phyloP scores from a whole-genome alignment of 2,797 vertebrate genomes.

The Neostethus bicornis region DNA sequence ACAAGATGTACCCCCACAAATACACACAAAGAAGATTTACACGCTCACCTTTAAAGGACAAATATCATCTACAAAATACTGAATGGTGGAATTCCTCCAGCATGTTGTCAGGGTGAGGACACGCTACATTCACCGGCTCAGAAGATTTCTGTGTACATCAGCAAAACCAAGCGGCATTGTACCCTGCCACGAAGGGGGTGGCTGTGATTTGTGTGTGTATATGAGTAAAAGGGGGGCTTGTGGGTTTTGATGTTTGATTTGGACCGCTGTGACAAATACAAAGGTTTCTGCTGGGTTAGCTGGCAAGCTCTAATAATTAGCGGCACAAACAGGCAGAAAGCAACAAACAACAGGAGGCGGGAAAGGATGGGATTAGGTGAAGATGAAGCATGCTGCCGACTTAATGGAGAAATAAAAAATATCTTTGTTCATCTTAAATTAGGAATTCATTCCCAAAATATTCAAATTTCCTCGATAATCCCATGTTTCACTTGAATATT shows the following conservation, averaged over 20 bases:
- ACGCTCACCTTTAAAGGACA: no score
- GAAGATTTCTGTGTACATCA: conserved; percentile 36
- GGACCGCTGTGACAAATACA: conserved; percentile 28
- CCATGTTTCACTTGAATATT: neutral
- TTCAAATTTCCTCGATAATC: neutral
- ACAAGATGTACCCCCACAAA: conserved; percentile 4
- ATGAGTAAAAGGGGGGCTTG: neutral
- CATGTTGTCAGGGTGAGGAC: neutral
- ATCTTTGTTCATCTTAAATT: conserved; percentile 12
- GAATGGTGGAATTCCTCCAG: conserved; percentile 5
- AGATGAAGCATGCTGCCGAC: conserved; percentile 31
- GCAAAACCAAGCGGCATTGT: conserved; percentile 32
- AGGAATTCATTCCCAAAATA: neutral
- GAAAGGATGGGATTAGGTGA: conserved; percentile 25
- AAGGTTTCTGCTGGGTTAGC: conserved; percentile 30
- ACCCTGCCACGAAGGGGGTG: neutral
- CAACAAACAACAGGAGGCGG: conserved; percentile 47
- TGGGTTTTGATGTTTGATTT: conserved; percentile 16
- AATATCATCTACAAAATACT: no score
- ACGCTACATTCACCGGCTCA: neutral
- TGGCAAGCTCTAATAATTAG: conserved; percentile 41
- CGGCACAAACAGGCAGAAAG: conserved; percentile 37
- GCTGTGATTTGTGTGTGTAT: no score
- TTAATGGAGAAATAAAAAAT: conserved; percentile 20
- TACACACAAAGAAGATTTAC: no score